phyloP scores from a whole-genome alignment of 2,797 vertebrate species.

The Molossus molossus region DNA sequence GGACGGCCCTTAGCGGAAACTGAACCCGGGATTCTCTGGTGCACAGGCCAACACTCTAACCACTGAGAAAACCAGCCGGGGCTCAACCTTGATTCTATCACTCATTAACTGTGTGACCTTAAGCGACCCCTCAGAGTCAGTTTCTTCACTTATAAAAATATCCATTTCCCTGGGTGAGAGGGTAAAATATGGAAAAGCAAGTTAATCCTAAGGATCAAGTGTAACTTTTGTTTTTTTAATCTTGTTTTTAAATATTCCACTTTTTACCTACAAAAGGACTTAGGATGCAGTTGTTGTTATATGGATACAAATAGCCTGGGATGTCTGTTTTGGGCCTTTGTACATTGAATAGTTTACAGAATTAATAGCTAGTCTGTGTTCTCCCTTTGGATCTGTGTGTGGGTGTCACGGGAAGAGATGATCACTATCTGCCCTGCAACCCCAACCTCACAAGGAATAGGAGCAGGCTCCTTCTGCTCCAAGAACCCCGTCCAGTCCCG shows the following conservation, averaged over 20 bases:
- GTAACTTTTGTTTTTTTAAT: constrained; percentile 41
- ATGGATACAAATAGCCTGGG: not conserved
- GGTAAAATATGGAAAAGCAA: constrained; percentile 6
- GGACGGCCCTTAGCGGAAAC: no score
- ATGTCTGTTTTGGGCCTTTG: constrained; percentile 6
- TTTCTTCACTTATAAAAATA: constrained; percentile 55
- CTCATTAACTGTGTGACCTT: constrained; percentile 56
- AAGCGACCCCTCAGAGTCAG: not conserved
- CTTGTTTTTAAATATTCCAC: constrained; percentile 33
- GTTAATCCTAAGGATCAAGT: not conserved
- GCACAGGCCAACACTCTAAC: no score
- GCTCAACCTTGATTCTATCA: constrained; percentile 22
- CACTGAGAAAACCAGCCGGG: no score
- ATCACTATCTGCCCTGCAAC: fast-evolving
- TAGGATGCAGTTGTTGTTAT: constrained; percentile 1
- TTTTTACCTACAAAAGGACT: not conserved
- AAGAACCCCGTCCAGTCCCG: not conserved
- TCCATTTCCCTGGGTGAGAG: not conserved
- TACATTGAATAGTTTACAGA: not conserved
- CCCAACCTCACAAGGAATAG: not conserved
- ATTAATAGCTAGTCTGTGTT: not conserved
- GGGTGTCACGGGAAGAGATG: not conserved
- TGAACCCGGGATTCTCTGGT: no score
- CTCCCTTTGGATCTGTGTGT: not conserved
- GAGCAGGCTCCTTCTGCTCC: not conserved